Evolutionary conservation across 2,113 vertebrate species (phyloP).

Genomic region (Salvelinus namaycush): DNA sequence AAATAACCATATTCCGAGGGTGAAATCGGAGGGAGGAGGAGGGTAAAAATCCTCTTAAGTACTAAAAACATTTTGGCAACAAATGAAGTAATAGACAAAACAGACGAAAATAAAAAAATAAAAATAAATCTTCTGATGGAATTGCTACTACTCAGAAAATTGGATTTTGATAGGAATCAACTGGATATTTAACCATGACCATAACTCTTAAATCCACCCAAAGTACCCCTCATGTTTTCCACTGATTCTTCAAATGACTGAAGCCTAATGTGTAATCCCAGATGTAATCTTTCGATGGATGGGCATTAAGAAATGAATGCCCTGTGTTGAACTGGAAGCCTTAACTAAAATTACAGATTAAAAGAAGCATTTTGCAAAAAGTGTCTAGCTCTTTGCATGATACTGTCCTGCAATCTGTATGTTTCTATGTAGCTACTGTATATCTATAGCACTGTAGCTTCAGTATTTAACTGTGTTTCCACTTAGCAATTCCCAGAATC

Average conservation of each 20-base stretch:
- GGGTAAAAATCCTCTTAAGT: conserved; percentile 70
- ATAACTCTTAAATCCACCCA: conserved; percentile 78
- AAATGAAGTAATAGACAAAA: conserved; percentile 71
- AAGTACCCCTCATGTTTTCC: conserved; percentile 75
- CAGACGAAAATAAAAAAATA: conserved; percentile 59
- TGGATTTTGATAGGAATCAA: conserved; percentile 76
- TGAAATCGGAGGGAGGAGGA: conserved; percentile 29
- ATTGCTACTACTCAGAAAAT: conserved; percentile 70
- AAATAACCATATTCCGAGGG: conserved; percentile 42
- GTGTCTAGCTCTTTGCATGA: conserved; percentile 51
- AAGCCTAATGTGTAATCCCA: conserved; percentile 77
- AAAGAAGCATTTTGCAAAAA: conserved; percentile 61
- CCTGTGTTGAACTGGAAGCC: conserved; percentile 67
- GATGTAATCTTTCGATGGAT: conserved; percentile 75
- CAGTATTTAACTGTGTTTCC: conserved; percentile 8
- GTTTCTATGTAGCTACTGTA: conserved; percentile 17
- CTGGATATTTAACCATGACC: conserved; percentile 75
- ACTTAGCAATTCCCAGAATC: no score
- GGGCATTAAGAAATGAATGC: conserved; percentile 73
- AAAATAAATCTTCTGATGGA: conserved; percentile 60
- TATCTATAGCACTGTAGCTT: neutral
- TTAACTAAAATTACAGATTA: conserved; percentile 78
- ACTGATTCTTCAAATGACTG: conserved; percentile 75
- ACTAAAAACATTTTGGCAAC: conserved; percentile 71
- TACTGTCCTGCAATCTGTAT: conserved; percentile 61